Conservation (phyloP, 2,888 invertebrate species). For the Limenitis camilla region DNA sequence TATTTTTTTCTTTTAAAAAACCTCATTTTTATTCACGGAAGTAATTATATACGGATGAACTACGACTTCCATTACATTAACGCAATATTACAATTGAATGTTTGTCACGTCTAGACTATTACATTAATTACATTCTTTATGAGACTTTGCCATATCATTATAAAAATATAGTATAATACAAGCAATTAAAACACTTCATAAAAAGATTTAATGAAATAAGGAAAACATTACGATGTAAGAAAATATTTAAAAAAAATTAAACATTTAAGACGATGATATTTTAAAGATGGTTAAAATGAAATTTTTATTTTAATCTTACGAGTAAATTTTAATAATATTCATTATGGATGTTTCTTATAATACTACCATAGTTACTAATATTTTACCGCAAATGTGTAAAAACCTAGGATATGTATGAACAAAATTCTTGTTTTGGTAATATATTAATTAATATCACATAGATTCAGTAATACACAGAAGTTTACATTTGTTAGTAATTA, state of each 20-base stretch:
- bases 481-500: too few species aligned
- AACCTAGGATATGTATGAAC: too few species aligned
- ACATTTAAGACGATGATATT: too few species aligned
- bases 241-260: not conserved
- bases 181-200: not conserved
- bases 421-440: too few species aligned
- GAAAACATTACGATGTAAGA: not conserved
- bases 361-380: too few species aligned
- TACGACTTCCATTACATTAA: not conserved
- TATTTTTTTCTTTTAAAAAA: not conserved
- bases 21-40: not conserved
- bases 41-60: not conserved
- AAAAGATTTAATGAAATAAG: constrained; percentile 1
- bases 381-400: too few species aligned
- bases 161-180: not conserved
- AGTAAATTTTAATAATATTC: too few species aligned
- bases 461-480: too few species aligned
- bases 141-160: not conserved
- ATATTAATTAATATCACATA: too few species aligned
- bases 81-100: not conserved
- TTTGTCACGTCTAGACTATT: not conserved
- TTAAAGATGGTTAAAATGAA: too few species aligned
- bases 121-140: not conserved
- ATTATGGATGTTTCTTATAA: too few species aligned
- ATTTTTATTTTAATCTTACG: too few species aligned